Evolutionary conservation across 2,888 invertebrate species (phyloP).

Genomic region (Ormyrus pomaceus): DNA sequence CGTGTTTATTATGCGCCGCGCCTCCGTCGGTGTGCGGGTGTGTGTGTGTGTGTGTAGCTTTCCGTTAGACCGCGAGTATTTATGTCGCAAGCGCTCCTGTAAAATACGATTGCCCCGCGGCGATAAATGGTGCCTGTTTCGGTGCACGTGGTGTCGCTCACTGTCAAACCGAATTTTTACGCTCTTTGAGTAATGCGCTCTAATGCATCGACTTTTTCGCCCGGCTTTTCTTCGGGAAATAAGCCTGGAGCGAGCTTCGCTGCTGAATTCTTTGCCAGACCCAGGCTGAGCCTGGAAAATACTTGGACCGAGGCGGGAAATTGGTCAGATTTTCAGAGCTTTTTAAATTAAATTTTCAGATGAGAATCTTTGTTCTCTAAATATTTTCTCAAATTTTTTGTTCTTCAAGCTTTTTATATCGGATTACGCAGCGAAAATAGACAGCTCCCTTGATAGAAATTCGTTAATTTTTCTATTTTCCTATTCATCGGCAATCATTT

Average conservation of each 20-base stretch:
- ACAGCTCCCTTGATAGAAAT: too few species aligned
- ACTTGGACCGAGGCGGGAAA: background rate
- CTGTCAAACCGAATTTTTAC: constrained; percentile 2
- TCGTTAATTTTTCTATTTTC: too few species aligned
- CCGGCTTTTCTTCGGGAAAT: background rate
- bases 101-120: background rate
- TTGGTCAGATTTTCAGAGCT: too few species aligned
- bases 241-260: background rate
- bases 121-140: constrained; percentile 11
- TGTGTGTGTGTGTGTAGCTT: background rate
- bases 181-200: background rate
- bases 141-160: background rate
- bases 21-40: background rate
- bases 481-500: too few species aligned
- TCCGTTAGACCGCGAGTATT: background rate
- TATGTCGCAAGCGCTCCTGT: constrained; percentile 8
- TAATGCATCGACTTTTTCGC: background rate
- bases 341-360: too few species aligned
- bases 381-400: too few species aligned
- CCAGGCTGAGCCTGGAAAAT: background rate
- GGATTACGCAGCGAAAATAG: too few species aligned
- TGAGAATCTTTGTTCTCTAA: too few species aligned
- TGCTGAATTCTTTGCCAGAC: too few species aligned
- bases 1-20: background rate
- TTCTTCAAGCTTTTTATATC: too few species aligned